Evolutionary conservation across 2,888 invertebrate genomes (phyloP), one percentile per base, ranked within the genome.

Genomic region (Ormyrus thymus): DNA sequence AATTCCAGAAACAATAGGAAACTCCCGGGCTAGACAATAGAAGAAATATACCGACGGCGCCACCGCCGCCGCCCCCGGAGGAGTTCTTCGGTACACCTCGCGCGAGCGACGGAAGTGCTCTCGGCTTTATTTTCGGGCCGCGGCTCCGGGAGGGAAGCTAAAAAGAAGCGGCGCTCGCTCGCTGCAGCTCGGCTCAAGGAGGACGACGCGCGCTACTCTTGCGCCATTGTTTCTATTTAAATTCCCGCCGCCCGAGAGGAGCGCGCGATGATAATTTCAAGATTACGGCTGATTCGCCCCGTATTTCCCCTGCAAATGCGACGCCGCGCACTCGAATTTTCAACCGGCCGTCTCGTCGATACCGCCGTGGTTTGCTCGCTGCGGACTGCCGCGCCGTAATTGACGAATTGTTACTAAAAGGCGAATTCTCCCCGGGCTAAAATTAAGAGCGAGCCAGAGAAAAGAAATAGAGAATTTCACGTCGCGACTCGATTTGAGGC

Each of bases 1-100:
- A 89, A 89, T 89, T 88, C 83, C 82, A 86, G 87, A 89, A 89
- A 89, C 89, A 89, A 89, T 89, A 88, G 88, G 87, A 88, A 89
- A 88, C 89, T 88, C 87, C 81, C 82, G 78, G 74, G 84, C 87
- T 89, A 89, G 88, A 89, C 88, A 89, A 89, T 89, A 88, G 89
- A 88, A 88, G 88, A 89, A 88, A 80, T 88, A 87, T 87, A 87
- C 84, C 81, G 80, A 81, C 61, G 62, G 43, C 68, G 29, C 80
- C 81, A 73, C 81, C 81, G 76, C 50, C 66, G 71, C 70, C 51
- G 74, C 68, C 76, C 7, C 7, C 7, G 68, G 61, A 65, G 66
- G 48, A 46, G 71, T 56, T 61, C 59, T 46, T 51, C 66, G 45
- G 59, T 29, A 4, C 29, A 13, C 0, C 45, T 8, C 48, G 78